phyloP scores from a whole-genome alignment of 2,113 vertebrate genomes.

The Macquaria australasica region DNA sequence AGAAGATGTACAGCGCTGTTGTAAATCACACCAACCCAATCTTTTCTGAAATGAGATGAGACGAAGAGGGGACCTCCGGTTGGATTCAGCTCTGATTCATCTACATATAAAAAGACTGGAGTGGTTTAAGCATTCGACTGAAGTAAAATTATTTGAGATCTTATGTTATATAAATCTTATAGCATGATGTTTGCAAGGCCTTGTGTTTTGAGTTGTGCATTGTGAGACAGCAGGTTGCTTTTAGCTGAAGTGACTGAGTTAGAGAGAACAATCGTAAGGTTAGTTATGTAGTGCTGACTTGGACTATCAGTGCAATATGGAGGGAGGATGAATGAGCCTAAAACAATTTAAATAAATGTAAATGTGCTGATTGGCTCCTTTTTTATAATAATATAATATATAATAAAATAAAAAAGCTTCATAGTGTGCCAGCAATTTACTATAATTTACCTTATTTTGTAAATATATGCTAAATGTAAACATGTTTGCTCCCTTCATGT shows the following conservation, averaged over 20 bases:
- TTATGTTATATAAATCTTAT: neutral
- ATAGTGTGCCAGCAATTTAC: neutral
- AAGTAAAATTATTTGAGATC: neutral
- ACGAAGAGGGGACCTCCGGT: conserved; percentile 17
- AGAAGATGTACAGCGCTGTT: conserved; percentile 52
- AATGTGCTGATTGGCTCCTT: neutral
- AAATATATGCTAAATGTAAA: neutral
- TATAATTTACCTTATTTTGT: neutral
- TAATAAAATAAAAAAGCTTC: neutral
- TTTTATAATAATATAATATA: neutral
- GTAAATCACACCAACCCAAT: conserved; percentile 60
- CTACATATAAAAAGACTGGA: neutral
- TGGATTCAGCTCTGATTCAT: conserved; percentile 2
- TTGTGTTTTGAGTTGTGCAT: neutral
- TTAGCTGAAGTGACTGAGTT: neutral
- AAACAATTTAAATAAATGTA: neutral
- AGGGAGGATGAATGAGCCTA: neutral
- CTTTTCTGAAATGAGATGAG: conserved; percentile 48
- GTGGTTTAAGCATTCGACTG: neutral
- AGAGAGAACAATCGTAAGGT: neutral
- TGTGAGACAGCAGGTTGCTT: neutral
- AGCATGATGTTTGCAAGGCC: neutral
- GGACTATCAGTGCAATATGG: neutral
- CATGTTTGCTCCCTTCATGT: neutral
- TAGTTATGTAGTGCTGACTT: neutral